phyloP scores from a whole-genome alignment of 2,797 vertebrate species.

The Muscicapa striata region DNA sequence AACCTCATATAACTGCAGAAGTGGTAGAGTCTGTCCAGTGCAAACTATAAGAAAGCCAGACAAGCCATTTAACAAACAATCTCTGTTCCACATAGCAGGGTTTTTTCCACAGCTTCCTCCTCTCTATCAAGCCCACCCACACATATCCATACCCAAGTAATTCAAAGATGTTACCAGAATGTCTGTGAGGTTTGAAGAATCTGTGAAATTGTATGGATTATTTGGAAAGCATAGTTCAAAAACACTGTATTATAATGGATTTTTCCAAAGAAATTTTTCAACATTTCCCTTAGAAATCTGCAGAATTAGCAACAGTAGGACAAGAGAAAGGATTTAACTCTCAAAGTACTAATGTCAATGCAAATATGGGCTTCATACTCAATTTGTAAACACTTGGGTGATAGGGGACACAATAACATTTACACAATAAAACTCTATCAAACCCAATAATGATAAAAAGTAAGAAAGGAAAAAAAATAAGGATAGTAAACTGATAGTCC shows the following conservation, averaged over 20 bases:
- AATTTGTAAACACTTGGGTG: background rate
- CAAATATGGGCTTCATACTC: background rate
- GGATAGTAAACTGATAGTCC: background rate
- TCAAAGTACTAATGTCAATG: background rate
- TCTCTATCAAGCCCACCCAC: background rate
- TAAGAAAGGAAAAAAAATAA: background rate
- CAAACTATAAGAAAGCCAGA: background rate
- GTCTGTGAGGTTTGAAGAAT: slow-evolving; percentile 10
- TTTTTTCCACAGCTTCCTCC: background rate
- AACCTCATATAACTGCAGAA: background rate
- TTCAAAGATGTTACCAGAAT: slow-evolving; percentile 22
- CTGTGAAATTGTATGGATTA: background rate
- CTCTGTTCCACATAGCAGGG: background rate
- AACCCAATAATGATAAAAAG: background rate
- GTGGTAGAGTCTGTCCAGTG: background rate
- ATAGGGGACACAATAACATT: background rate
- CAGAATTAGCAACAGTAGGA: background rate
- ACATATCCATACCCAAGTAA: background rate
- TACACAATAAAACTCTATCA: background rate
- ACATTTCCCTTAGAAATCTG: background rate
- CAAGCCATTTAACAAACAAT: background rate
- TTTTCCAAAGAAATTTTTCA: background rate
- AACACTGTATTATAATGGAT: background rate
- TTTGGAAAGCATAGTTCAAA: background rate
- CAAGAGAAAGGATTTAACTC: background rate